Base-by-base conservation (phyloP, 2,888 invertebrate species). In the Apeira syringaria region DNA sequence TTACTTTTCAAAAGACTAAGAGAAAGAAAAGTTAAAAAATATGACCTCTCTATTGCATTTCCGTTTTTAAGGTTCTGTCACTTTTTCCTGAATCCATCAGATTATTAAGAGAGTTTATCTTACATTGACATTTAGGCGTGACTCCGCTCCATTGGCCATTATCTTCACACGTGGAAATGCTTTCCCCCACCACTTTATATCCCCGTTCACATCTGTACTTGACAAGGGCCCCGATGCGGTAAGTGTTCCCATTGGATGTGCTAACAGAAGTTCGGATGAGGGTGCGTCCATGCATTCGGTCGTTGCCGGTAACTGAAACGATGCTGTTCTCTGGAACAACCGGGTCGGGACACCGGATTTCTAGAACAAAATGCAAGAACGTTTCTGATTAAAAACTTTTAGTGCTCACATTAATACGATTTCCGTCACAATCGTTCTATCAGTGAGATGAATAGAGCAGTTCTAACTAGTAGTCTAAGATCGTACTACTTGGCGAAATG, bases 161-260 rank as follows among this genome's bases (percentile, higher is more conserved):
- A 56, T 96, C 96, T 66, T 96, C 96, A 72, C 97, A 97, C 0
- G 95, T 96, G 37, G 96, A 95, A 27, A 97, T 77, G 31, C 96
- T 95, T 67, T 96, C 96, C 0, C 97, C 97, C 1, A 96, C 86
- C 31, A 97, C 94, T 79, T 96, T 96, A 81, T 97, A 97, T 0
- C 97, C 97, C 41, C 97, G 85, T 69, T 97, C 97, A 68, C 98
- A 98, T 9, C 97, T 91, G 74, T 97, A 98, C 74, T 97, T 97
- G 0, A 95, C 95, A 9, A 96, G 82, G 0, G 97, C 95, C 0
- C 96, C 95, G 53, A 97, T 96, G 42, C 96, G 95, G 80, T 96
- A 97, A 0, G 96, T 95, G 45, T 94, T 94, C 0, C 94, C 93
- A 5, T 92, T 92, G 59, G 92, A 94, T 1, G 91, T 90, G 44